Evolutionary conservation across 2,888 invertebrate species (phyloP).

Genomic region (Temnothorax rugatulus): DNA sequence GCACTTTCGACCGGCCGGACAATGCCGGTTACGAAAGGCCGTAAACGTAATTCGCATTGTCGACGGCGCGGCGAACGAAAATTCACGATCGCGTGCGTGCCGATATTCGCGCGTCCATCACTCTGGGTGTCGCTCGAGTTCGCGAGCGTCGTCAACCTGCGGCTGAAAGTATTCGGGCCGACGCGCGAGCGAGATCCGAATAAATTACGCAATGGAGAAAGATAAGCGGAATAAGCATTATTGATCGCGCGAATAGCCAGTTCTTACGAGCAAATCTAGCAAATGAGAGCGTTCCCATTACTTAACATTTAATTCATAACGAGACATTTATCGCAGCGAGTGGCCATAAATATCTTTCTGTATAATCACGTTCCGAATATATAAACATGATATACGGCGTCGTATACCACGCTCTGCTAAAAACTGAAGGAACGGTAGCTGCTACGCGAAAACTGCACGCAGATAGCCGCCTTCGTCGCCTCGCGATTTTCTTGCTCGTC

Average conservation of each 20-base stretch:
- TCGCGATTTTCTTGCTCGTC: conserved; percentile 64
- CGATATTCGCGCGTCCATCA: background rate
- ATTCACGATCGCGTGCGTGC: conserved; percentile 28
- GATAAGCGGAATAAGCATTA: background rate
- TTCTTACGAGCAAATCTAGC: background rate
- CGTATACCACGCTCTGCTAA: conserved; percentile 7
- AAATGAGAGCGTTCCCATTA: background rate
- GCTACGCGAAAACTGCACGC: conserved; percentile 31
- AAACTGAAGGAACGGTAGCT: conserved; percentile 44
- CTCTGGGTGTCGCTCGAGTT: background rate
- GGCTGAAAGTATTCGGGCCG: conserved; percentile 6
- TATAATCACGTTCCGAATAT: conserved; percentile 6
- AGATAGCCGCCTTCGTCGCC: conserved; percentile 66
- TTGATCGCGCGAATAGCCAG: background rate
- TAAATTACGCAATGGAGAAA: background rate
- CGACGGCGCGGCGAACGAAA: conserved; percentile 32
- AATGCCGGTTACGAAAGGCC: conserved; percentile 40
- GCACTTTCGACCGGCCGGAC: conserved; percentile 43
- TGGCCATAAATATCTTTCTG: conserved; percentile 1
- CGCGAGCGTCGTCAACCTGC: background rate
- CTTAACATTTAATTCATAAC: conserved; percentile 4
- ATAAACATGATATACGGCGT: background rate
- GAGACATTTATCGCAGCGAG: conserved; percentile 13
- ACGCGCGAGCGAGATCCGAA: background rate
- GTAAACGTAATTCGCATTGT: conserved; percentile 63